A percentile compares a stretch with the other conserved stretches of the same genome.
phyloP scores from a whole-genome alignment of 1,140 invertebrate species.

The Nasonia vitripennis region DNA sequence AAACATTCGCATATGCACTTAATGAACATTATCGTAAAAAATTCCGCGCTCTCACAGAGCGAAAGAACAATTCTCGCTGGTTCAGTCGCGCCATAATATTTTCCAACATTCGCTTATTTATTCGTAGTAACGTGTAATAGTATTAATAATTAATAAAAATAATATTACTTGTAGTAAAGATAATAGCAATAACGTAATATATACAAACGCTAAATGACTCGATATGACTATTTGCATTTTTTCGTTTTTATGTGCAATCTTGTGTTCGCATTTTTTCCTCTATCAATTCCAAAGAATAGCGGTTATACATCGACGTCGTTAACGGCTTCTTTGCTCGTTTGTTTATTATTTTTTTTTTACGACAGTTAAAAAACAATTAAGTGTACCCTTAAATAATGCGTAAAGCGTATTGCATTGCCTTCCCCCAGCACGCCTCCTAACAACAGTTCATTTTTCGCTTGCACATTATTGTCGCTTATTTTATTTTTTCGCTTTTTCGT shows the following conservation, averaged over 20 bases:
- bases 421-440: constrained; percentile 70
- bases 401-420: constrained; percentile 76
- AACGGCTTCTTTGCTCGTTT: constrained; percentile 50
- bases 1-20: constrained; percentile 33
- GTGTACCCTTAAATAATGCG: constrained; percentile 69
- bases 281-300: constrained; percentile 36
- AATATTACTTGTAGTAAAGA: constrained; percentile 52
- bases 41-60: constrained; percentile 31
- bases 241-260: constrained; percentile 60
- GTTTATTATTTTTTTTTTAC: constrained; percentile 46
- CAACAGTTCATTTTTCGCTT: constrained; percentile 48
- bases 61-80: constrained; percentile 23
- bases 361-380: constrained; percentile 64
- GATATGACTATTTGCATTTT: constrained; percentile 72
- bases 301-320: constrained; percentile 46
- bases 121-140: constrained; percentile 48
- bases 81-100: constrained; percentile 36
- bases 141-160: constrained; percentile 56
- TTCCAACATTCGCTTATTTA: constrained; percentile 38
- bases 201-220: constrained; percentile 73
- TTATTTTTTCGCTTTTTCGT: constrained; percentile 33
- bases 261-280: constrained; percentile 56
- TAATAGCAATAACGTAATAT: constrained; percentile 61
- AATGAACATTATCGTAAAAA: constrained; percentile 40
- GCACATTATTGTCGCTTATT: constrained; percentile 48